phyloP scores from a whole-genome alignment of 2,797 vertebrate genomes.

The Sebastes goodei region DNA sequence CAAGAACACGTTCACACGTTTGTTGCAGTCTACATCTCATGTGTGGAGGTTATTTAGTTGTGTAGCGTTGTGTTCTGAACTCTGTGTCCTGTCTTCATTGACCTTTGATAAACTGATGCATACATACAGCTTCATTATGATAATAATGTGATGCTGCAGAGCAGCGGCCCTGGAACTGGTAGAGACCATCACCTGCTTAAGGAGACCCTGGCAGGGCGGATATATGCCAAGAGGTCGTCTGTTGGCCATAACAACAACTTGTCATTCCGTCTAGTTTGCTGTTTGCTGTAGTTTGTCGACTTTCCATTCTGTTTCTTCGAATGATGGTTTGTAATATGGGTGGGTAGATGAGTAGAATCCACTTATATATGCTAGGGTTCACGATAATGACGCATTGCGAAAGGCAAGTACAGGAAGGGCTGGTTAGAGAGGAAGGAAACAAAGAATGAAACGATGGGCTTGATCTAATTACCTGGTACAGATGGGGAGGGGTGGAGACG shows the following conservation, averaged over 20 bases:
- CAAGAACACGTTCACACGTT: not conserved
- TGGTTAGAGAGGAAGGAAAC: slow-evolving; percentile 40
- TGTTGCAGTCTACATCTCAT: not conserved
- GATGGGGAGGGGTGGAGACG: slow-evolving; percentile 45
- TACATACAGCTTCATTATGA: slow-evolving; percentile 33
- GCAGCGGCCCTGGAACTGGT: not conserved
- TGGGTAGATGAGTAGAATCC: slow-evolving; percentile 6
- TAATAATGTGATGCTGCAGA: slow-evolving; percentile 3
- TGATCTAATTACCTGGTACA: slow-evolving; percentile 55
- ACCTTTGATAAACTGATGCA: slow-evolving; percentile 36
- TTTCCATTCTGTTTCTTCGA: slow-evolving; percentile 19
- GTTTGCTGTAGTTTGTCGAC: not conserved
- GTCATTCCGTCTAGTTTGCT: not conserved
- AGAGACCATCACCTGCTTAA: slow-evolving; percentile 10
- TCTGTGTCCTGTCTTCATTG: not conserved
- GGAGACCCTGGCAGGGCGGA: slow-evolving; percentile 1
- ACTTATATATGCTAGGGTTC: slow-evolving; percentile 17
- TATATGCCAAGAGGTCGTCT: not conserved
- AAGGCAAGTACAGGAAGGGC: slow-evolving; percentile 28
- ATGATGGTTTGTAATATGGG: slow-evolving; percentile 6
- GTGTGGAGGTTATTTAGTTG: not conserved
- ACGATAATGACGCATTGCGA: slow-evolving; percentile 15
- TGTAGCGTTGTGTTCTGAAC: not conserved
- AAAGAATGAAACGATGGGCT: slow-evolving; percentile 44
- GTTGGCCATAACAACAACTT: not conserved